Evolutionary conservation across 2,888 invertebrate species (phyloP), one percentile per base, ranked within the genome.

Genomic region (Marasmarcha lunaedactyla): DNA sequence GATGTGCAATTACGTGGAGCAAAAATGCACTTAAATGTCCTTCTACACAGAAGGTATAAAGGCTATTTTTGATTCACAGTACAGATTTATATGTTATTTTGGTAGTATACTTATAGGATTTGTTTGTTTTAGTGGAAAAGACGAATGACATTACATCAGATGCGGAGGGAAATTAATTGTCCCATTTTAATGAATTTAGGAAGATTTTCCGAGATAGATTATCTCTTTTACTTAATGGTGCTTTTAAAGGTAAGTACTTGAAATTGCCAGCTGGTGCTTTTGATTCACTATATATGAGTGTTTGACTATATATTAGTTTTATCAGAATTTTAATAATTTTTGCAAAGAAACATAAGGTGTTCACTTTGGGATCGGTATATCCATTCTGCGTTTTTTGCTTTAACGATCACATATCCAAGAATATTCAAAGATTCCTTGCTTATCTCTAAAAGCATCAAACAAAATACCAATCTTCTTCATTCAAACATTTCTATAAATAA

Each of bases 61-160:
- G 50, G 38, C 43, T 36, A 44, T 45, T 46, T 51, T 54, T 11
- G 46, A 44, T 41, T 33, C 39, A 37, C 26, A 33, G 27, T 11
- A 35, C 10, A 33, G 38, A 42, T 35, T 36, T 43, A 52, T 49
- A 36, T 11, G 48, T 57, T 59, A 66, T 57, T 55, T 53, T 54
- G 61, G 63, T 65, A 64, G 66, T 74, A 72, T 73, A 76, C 73
- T 76, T 77, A 71, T 65, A 63, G 71, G 77, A 79, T 78, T 79
- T 79, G 79, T 79, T 79, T 79, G 74, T 77, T 78, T 76, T 73
- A 68, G 65, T 64, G 71, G 63, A 69, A 71, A 63, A 68, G 60
- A 68, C 72, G 71, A 78, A 77, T 73, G 61, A 71, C 64, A 64
- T 63, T 68, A 70, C 70, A 69, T 67, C 59, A 63, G 64, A 58